phyloP scores from a whole-genome alignment of 2,113 vertebrate species.

The Leptobrachium ailaonicum region DNA sequence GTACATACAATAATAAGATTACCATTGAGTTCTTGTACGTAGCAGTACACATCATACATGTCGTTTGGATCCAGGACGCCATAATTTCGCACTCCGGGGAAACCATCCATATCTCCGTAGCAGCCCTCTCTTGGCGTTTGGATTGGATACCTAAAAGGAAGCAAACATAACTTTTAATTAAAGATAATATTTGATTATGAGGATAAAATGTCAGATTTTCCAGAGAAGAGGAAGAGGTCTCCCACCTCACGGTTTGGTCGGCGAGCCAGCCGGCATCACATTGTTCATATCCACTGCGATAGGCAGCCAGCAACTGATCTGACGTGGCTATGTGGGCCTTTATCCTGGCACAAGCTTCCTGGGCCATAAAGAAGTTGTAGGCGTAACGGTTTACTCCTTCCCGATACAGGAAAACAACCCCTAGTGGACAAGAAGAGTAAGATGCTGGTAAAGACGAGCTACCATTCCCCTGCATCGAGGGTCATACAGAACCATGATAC shows the following conservation, averaged over 20 bases:
- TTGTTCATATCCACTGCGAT: conserved; percentile 85
- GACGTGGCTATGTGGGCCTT: conserved; percentile 85
- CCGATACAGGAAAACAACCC: conserved; percentile 92
- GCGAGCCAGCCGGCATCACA: conserved; percentile 93
- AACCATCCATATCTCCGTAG: conserved; percentile 88
- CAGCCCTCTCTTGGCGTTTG: conserved; percentile 87
- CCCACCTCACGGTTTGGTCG: conserved; percentile 87
- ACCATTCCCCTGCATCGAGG: no score
- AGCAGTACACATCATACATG: conserved; percentile 91
- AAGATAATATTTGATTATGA: background rate
- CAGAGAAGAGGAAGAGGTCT: no score
- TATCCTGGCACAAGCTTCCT: conserved; percentile 77
- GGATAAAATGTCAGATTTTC: background rate
- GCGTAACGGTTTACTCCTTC: conserved; percentile 82
- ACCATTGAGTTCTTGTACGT: conserved; percentile 85
- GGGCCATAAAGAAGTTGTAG: conserved; percentile 80
- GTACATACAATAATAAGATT: conserved; percentile 13
- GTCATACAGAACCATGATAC: no score
- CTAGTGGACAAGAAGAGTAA: conserved; percentile 57
- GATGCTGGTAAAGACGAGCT: no score
- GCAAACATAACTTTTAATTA: background rate
- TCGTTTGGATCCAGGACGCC: conserved; percentile 79
- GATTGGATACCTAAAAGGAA: conserved; percentile 80
- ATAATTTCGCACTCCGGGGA: conserved; percentile 86
- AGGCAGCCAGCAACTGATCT: conserved; percentile 86